Conservation (phyloP, 2,113 vertebrate species). For the Corapipo altera region DNA sequence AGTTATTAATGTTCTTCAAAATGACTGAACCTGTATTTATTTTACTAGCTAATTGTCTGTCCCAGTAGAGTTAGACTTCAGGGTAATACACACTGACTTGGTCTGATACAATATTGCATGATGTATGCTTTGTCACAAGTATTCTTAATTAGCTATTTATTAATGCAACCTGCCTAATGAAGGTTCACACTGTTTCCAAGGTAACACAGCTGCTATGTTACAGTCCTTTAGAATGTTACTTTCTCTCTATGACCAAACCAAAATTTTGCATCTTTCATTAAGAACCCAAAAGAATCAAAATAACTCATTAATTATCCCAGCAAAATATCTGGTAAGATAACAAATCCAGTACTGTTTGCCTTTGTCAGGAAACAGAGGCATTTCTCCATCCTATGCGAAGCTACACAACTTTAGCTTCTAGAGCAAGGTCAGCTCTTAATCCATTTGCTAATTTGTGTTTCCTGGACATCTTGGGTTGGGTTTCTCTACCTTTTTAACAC, state of each 20-base stretch:
- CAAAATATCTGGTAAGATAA: background rate
- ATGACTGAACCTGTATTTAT: background rate
- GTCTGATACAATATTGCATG: background rate
- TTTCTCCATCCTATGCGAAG: background rate
- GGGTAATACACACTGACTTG: background rate
- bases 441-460: background rate
- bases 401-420: background rate
- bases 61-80: background rate
- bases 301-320: background rate
- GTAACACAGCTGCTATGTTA: background rate
- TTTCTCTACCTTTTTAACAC: background rate
- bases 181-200: background rate
- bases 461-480: background rate
- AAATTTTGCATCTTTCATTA: background rate
- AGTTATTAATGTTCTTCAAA: background rate
- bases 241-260: background rate
- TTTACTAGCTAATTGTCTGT: background rate
- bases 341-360: background rate
- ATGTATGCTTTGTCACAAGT: background rate
- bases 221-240: background rate
- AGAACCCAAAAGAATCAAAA: background rate
- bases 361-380: background rate
- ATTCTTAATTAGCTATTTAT: constrained; percentile 20
- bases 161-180: constrained; percentile 10
- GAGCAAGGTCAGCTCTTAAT: background rate